A percentile compares a stretch with the other conserved stretches of the same genome.
These are phyloP conservation scores for Chondrosia reniformis DNA, from an alignment of 37 sponge, comb jelly and placozoan genomes.

Conservation along the genomic window DNA sequence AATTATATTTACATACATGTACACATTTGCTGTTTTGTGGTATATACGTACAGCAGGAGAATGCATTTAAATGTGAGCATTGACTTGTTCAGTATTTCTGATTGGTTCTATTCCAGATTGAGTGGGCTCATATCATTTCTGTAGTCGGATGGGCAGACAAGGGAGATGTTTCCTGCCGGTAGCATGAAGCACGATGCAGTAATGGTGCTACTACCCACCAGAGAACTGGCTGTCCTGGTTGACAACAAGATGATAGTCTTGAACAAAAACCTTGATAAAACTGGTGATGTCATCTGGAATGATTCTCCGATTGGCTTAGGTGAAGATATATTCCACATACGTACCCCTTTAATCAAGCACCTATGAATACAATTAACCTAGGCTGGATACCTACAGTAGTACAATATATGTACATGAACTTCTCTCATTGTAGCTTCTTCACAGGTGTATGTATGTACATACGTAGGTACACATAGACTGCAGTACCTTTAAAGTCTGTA, in stretches of 20 bases:
- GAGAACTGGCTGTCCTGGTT: constrained; percentile 20
- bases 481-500: no score
- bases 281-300: neutral
- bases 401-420: no score
- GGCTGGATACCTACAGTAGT: no score
- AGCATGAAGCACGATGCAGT: constrained; percentile 11
- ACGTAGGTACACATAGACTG: no score
- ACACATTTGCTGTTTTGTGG: neutral
- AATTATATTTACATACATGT: neutral
- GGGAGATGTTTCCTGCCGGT: constrained; percentile 13
- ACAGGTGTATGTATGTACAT: no score
- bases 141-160: neutral
- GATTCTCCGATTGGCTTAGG: neutral
- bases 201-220: constrained; percentile 5
- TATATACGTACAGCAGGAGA: neutral
- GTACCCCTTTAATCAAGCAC: no score
- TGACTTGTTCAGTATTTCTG: neutral
- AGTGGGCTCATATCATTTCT: no score
- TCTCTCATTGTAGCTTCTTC: no score
- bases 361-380: no score
- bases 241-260: constrained; percentile 5
- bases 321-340: no score
- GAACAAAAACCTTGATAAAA: constrained; percentile 5
- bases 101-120: no score
- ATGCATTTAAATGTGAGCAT: neutral